Evolutionary conservation across 92 coral and sea anemone species (phyloP).

Genomic region (Palythoa heliodiscus): DNA sequence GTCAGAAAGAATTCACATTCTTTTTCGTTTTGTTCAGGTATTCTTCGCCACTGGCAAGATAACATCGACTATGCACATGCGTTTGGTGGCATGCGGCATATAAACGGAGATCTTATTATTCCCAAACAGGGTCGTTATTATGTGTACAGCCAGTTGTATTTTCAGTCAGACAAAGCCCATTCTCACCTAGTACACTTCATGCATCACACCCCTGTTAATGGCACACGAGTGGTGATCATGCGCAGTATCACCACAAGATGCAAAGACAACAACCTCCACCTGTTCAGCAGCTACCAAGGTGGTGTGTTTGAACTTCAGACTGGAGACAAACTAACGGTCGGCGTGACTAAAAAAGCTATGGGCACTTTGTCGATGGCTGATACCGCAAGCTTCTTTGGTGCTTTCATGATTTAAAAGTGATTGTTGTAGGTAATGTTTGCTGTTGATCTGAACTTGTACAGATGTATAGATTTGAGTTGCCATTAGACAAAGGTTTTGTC

Average conservation of each 20-base stretch:
- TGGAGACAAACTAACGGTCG: slow-evolving; percentile 73
- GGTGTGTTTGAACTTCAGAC: slow-evolving; percentile 68
- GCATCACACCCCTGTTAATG: slow-evolving; percentile 60
- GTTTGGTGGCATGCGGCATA: slow-evolving; percentile 75
- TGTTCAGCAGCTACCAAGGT: slow-evolving; percentile 89
- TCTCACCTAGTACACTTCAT: slow-evolving; percentile 74
- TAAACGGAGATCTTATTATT: slow-evolving; percentile 71
- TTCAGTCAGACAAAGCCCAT: slow-evolving; percentile 63
- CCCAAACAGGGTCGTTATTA: slow-evolving; percentile 76
- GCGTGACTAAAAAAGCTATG: slow-evolving; percentile 64
- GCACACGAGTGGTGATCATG: slow-evolving; percentile 68
- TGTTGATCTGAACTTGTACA: slow-evolving; percentile 28
- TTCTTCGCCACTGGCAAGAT: slow-evolving; percentile 70
- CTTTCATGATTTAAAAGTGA: slow-evolving; percentile 64
- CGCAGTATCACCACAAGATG: slow-evolving; percentile 78
- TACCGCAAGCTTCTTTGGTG: slow-evolving; percentile 90
- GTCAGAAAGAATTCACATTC: background rate
- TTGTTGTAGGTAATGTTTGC: slow-evolving; percentile 6
- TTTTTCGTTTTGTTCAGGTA: slow-evolving; percentile 56
- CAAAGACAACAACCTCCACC: slow-evolving; percentile 58
- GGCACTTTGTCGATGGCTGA: slow-evolving; percentile 59
- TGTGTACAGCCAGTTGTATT: slow-evolving; percentile 86
- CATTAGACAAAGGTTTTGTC: background rate
- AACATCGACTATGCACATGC: slow-evolving; percentile 70
- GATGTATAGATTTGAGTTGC: slow-evolving; percentile 33